Evolutionary conservation across 2,888 invertebrate genomes (phyloP), one percentile per base, ranked within the genome.

Genomic region (Ditula angustiorana): DNA sequence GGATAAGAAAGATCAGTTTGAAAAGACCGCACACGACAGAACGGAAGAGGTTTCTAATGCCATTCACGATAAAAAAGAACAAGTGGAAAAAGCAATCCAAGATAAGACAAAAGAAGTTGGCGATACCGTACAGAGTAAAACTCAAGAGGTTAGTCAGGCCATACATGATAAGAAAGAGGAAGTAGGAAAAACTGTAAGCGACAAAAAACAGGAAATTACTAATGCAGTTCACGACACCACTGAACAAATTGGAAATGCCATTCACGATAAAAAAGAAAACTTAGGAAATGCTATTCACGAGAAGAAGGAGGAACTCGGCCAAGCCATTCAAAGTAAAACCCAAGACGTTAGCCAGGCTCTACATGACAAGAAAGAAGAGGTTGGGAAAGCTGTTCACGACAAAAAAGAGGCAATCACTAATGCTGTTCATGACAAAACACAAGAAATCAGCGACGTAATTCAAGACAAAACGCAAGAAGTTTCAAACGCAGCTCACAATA

Each of bases 391-490:
- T 13, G 26, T 75, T n/a, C 61, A 74, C 30, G 70, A 73, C 16
- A 72, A 68, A 33, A 70, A 67, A 2, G 70, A 67, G 16, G 70
- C 78, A 60, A 63, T 65, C n/a, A 71, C 74, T 63, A 68, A 71
- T 59, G 74, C 74, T 26, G 68, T 80, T 11, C 71, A 79, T 4
- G 74, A 75, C n/a, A 82, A 83, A 61, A 77, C 74, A 44, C 74
- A 75, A 7, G 76, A 82, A 55, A 67, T 82, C 5, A 72, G 76
- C 30, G 69, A 79, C 26, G 73, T 75, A 5, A 63, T 85, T 13
- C 73, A 76, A 47, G 68, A 77, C 59, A 81, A 77, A 61, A 81
- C 79, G 71, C 76, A 78, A 49, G 75, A 79, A 33, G 46, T 74
- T 8, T 66, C 68, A 59, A 69, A 67, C 44, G 61, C 69, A 37